A percentile compares a stretch with the other conserved stretches of the same genome.
Conservation (phyloP, 2,113 vertebrate species). For the Urocynchramus pylzowi region DNA sequence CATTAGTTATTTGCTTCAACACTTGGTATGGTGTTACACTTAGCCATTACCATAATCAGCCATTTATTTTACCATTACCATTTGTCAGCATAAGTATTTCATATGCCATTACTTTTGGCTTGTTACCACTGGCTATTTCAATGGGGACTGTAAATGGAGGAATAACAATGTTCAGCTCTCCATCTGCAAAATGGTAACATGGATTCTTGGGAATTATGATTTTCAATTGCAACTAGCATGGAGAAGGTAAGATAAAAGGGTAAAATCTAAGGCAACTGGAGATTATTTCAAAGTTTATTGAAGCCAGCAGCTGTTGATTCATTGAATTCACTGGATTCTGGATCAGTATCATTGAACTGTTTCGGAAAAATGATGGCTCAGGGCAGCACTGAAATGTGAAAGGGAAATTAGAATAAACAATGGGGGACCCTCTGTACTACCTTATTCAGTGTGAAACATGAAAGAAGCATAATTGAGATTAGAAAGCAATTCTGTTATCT, state of each 20-base stretch:
- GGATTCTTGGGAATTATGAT: not conserved
- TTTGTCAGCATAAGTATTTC: too few species aligned
- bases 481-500: not conserved
- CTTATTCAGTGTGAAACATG: not conserved
- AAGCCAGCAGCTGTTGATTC: not conserved
- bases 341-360: not conserved
- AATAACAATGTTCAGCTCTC: not conserved
- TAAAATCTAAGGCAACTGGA: not conserved
- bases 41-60: not conserved
- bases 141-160: not conserved
- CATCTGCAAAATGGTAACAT: not conserved
- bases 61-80: not conserved
- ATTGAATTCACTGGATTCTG: not conserved
- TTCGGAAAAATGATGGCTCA: not conserved
- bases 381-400: not conserved
- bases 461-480: not conserved
- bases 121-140: not conserved
- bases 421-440: not conserved
- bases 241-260: not conserved
- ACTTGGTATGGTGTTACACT: not conserved
- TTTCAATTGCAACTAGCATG: not conserved
- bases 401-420: not conserved
- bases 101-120: not conserved
- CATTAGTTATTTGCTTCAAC: constrained; percentile 3
- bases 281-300: not conserved